A percentile compares a stretch with the other conserved stretches of the same genome.
These are phyloP conservation scores for Podilymbus podiceps DNA, from an alignment of 2,113 vertebrate species.

Conservation along the genomic window DNA sequence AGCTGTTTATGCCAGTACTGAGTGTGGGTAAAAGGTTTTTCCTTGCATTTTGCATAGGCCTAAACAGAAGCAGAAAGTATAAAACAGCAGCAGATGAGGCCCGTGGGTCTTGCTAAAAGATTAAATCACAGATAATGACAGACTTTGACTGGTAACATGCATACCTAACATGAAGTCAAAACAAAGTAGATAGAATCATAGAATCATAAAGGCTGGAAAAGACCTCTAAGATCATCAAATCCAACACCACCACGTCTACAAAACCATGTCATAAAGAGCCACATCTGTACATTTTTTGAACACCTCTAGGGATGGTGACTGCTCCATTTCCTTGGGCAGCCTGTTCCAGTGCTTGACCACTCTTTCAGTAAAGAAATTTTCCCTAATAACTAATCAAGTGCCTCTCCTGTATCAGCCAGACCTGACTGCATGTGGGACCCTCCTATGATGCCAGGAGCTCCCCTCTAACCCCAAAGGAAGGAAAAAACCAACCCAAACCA, in stretches of 20 bases:
- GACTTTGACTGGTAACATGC: background rate
- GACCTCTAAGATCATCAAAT: too few relatives aligned
- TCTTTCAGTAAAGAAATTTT: too few relatives aligned
- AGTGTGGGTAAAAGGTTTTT: background rate
- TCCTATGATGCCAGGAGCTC: background rate
- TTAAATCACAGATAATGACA: background rate
- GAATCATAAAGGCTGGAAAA: too few relatives aligned
- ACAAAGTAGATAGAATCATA: background rate
- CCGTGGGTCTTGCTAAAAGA: background rate
- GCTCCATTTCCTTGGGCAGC: too few relatives aligned
- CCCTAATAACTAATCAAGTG: too few relatives aligned
- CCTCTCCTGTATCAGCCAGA: background rate
- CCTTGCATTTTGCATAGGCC: background rate
- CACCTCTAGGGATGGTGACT: too few relatives aligned
- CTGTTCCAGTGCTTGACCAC: too few relatives aligned
- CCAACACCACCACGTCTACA: too few relatives aligned
- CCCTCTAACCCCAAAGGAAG: background rate
- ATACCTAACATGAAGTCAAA: background rate
- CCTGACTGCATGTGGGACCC: background rate
- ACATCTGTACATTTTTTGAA: too few relatives aligned
- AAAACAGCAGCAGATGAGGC: background rate
- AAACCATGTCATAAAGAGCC: too few relatives aligned
- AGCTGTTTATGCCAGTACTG: background rate
- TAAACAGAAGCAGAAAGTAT: background rate
- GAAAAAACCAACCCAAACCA: background rate